Evolutionary conservation across 1,140 invertebrate species (phyloP), one percentile per base, ranked within the genome.

Genomic region (Euwallacea similis): DNA sequence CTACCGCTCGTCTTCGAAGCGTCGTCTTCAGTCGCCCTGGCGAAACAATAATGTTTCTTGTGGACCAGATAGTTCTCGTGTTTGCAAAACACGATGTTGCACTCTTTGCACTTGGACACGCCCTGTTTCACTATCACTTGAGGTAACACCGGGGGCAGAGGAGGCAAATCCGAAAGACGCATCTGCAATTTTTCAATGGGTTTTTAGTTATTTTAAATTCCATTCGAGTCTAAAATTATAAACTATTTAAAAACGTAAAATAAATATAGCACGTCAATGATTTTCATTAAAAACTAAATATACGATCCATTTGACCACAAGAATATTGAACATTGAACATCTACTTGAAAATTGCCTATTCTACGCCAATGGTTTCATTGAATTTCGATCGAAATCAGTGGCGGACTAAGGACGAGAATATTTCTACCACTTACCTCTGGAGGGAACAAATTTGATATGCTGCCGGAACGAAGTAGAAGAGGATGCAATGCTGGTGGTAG

Each of bases 41-140:
- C 90, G 8, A 95, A 94, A 82, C 96, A 98, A 79, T 98, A 98
- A 76, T 96, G 92, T 75, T 93, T 91, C 80, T 97, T 98, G 79
- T 98, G 96, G 1, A 95, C 91, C 13, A 96, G 83, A 77, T 95
- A 98, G 78, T 97, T 98, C 79, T 98, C 96, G 76, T 95, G 91
- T 75, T 95, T 95, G 82, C 94, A 98, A 78, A 98, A 98, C 0
- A 97, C 95, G 66, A 98, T 98, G 79, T 97, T 97, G 84, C 96
- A 98, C 76, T 98, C 95, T 76, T 93, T 90, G 83, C 96, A 98
- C 81, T 95, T 96, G 21, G 90, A 94, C 0, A 93, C 90, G 9
- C 91, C 91, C 81, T 93, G 88, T 76, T 94, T 94, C 47, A 93
- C 90, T 58, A 93, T 86, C 46, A 93, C 91, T 76, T 93, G 90